Percentiles rank a stretch among this genome's conserved stretches.
Conservation (phyloP, 2,888 invertebrate genomes). For the Laspeyria flexula region DNA sequence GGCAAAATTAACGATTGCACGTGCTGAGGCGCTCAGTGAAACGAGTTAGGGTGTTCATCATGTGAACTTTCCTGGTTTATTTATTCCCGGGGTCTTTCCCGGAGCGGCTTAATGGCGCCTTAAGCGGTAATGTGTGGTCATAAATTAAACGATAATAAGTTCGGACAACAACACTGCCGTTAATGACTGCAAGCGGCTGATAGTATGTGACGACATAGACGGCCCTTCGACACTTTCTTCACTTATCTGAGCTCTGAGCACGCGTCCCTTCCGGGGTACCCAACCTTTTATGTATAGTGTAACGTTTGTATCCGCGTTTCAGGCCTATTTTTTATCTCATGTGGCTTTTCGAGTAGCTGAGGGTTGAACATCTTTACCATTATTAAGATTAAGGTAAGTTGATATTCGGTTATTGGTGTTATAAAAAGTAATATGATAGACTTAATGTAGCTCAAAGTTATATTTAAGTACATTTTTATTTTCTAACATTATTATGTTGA, state of each 20-base stretch:
- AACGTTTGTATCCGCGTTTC: conserved; percentile 30
- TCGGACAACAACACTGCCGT: conserved; percentile 79
- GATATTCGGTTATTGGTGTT: conserved; percentile 6
- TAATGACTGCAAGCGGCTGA: conserved; percentile 56
- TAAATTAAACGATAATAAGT: conserved; percentile 85
- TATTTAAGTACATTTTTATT: not conserved
- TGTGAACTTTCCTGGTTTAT: conserved; percentile 71
- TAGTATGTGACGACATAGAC: conserved; percentile 43
- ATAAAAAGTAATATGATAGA: conserved; percentile 3
- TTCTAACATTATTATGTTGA: too few relatives aligned
- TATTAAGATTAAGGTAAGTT: conserved; percentile 8
- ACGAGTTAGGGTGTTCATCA: conserved; percentile 65
- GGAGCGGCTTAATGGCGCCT: conserved; percentile 76
- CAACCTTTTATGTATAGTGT: conserved; percentile 30
- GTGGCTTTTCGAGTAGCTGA: conserved; percentile 20
- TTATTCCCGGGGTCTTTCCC: conserved; percentile 67
- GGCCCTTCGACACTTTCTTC: conserved; percentile 52
- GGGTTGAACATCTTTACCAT: conserved; percentile 6
- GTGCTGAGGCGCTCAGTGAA: conserved; percentile 53
- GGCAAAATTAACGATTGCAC: conserved; percentile 74
- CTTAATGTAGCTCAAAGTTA: too few relatives aligned
- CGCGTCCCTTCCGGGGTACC: conserved; percentile 44
- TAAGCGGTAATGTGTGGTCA: conserved; percentile 82
- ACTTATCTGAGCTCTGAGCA: conserved; percentile 41
- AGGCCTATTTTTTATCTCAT: conserved; percentile 32